Conservation (phyloP, 2,888 invertebrate species). For the Papilio gigon region DNA sequence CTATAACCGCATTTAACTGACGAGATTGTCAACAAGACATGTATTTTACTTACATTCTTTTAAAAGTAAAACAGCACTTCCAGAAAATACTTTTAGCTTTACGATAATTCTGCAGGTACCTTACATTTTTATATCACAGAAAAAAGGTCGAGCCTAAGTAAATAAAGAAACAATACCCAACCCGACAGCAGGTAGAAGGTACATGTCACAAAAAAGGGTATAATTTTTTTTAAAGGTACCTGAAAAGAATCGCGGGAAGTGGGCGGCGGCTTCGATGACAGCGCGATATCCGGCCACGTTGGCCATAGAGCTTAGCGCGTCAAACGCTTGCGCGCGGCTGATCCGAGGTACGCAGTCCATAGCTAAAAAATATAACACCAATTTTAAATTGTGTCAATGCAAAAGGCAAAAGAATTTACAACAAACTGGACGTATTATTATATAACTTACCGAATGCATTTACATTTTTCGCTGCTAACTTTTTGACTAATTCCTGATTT, state of each 20-base stretch:
- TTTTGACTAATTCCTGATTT: slow-evolving; percentile 88
- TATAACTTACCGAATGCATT: slow-evolving; percentile 89
- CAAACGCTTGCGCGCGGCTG: slow-evolving; percentile 94
- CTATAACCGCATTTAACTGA: neutral
- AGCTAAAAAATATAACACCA: slow-evolving; percentile 71
- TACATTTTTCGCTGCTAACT: slow-evolving; percentile 85
- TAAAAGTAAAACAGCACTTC: neutral
- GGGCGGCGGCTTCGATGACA: slow-evolving; percentile 93
- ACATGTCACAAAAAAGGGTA: slow-evolving; percentile 2
- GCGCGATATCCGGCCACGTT: slow-evolving; percentile 95
- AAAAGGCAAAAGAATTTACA: slow-evolving; percentile 7
- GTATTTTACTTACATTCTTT: neutral
- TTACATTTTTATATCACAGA: neutral
- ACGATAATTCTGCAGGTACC: neutral
- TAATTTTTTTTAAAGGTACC: slow-evolving; percentile 72
- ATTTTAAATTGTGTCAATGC: slow-evolving; percentile 5
- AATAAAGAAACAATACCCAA: neutral
- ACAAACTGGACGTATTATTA: neutral
- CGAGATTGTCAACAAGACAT: neutral
- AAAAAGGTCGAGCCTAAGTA: neutral
- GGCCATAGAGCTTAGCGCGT: slow-evolving; percentile 95
- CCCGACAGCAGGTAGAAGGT: slow-evolving; percentile 20
- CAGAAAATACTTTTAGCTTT: neutral
- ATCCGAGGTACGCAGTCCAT: slow-evolving; percentile 96
- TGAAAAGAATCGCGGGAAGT: slow-evolving; percentile 95